Percentiles rank a stretch among this genome's conserved stretches.
phyloP scores from a whole-genome alignment of 2,113 vertebrate species.

The Lamprotornis superbus region DNA sequence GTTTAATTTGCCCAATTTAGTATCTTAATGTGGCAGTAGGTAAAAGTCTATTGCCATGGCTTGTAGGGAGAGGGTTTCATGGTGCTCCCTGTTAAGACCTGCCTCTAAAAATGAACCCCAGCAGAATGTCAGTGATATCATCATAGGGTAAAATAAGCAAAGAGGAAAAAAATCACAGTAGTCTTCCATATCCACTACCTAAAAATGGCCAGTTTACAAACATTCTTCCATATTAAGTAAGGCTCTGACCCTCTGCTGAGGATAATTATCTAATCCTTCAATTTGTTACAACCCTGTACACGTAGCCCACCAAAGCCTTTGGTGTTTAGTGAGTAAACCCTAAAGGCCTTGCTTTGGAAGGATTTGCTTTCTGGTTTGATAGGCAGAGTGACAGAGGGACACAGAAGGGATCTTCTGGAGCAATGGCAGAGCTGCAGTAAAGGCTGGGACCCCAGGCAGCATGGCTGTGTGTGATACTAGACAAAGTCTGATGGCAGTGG shows the following conservation, averaged over 20 bases:
- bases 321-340: not conserved
- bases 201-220: not conserved
- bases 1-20: not conserved
- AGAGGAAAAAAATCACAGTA: not conserved
- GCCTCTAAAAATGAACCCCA: not conserved
- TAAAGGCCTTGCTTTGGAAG: not conserved
- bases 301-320: not conserved
- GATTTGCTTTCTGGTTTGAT: not conserved
- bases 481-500: not conserved
- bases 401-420: not conserved
- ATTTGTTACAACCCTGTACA: not conserved
- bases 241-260: not conserved
- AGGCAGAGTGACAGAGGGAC: not conserved
- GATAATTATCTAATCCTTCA: not conserved
- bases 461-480: rapidly evolving
- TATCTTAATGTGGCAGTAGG: not conserved
- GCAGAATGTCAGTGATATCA: not conserved
- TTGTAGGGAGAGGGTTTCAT: not conserved
- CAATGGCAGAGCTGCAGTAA: not conserved
- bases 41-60: not conserved
- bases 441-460: not conserved
- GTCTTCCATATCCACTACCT: not conserved
- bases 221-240: not conserved
- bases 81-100: not conserved
- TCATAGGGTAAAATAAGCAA: not conserved